phyloP scores from a whole-genome alignment of 2,797 vertebrate genomes.

The Sebastiscus tertius region DNA sequence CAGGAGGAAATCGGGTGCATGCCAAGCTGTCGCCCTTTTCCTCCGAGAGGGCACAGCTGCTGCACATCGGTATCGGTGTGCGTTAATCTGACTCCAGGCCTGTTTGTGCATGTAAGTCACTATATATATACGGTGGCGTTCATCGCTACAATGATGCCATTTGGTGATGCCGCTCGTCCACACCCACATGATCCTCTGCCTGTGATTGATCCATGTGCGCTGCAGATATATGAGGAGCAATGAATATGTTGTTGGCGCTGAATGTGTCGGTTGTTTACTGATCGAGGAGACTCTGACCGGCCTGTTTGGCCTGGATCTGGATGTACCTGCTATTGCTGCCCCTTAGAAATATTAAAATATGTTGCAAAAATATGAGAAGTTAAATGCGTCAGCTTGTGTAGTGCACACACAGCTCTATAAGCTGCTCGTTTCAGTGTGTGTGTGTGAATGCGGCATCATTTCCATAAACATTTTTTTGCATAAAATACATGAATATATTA shows the following conservation, averaged over 20 bases:
- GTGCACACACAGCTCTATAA: background rate
- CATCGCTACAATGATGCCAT: slow-evolving; percentile 35
- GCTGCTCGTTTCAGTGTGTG: background rate
- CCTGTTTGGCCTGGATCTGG: slow-evolving; percentile 44
- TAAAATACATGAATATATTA: background rate
- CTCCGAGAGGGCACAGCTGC: slow-evolving; percentile 30
- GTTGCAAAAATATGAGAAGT: background rate
- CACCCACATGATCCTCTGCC: slow-evolving; percentile 70
- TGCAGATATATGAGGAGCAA: slow-evolving; percentile 51
- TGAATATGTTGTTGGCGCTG: background rate
- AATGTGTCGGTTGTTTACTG: slow-evolving; percentile 26
- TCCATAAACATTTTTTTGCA: background rate
- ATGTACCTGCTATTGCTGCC: slow-evolving; percentile 25
- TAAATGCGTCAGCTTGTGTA: background rate
- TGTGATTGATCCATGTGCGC: slow-evolving; percentile 65
- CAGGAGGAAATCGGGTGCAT: slow-evolving; percentile 26
- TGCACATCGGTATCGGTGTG: slow-evolving; percentile 26
- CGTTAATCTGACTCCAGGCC: slow-evolving; percentile 35
- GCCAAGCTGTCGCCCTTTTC: slow-evolving; percentile 37
- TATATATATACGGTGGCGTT: slow-evolving; percentile 8
- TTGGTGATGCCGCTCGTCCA: slow-evolving; percentile 69
- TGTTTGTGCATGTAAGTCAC: background rate
- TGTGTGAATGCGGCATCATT: background rate
- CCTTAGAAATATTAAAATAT: background rate
- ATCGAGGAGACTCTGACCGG: slow-evolving; percentile 32